Evolutionary conservation across 2,113 vertebrate genomes (phyloP).

Genomic region (Bos taurus): DNA sequence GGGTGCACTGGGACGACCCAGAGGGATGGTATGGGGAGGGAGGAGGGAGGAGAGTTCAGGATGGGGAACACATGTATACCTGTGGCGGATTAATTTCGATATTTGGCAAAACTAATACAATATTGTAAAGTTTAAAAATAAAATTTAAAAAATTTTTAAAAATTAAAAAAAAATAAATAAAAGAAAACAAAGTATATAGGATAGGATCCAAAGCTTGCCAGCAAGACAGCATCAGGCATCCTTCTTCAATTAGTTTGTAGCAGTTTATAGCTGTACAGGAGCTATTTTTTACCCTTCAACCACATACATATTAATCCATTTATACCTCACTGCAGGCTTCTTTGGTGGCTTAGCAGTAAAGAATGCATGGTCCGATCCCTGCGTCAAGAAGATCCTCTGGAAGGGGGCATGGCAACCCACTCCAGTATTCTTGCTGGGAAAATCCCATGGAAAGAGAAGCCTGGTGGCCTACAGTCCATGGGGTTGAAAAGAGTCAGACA

Average conservation of each 20-base stretch:
- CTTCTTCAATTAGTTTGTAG: neutral
- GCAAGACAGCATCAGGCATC: neutral
- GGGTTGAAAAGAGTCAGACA: neutral
- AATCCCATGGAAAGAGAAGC: neutral
- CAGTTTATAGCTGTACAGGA: neutral
- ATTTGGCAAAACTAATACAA: no score
- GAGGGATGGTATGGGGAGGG: no score
- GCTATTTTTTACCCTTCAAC: neutral
- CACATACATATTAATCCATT: neutral
- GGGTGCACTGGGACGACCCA: no score
- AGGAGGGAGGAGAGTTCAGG: no score
- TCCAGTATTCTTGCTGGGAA: neutral
- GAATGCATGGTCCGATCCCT: neutral
- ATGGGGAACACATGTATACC: no score
- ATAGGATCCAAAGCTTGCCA: neutral
- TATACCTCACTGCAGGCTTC: neutral
- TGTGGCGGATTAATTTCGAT: no score
- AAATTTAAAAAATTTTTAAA: no score
- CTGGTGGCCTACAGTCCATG: neutral
- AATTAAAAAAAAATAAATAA: neutral
- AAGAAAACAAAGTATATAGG: neutral
- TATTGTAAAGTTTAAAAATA: no score
- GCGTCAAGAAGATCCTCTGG: neutral
- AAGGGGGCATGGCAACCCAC: neutral
- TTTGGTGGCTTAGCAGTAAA: neutral